These are phyloP conservation scores for Epirrhoe tristata DNA, from an alignment of 2,888 invertebrate species.

Conservation along the genomic window DNA sequence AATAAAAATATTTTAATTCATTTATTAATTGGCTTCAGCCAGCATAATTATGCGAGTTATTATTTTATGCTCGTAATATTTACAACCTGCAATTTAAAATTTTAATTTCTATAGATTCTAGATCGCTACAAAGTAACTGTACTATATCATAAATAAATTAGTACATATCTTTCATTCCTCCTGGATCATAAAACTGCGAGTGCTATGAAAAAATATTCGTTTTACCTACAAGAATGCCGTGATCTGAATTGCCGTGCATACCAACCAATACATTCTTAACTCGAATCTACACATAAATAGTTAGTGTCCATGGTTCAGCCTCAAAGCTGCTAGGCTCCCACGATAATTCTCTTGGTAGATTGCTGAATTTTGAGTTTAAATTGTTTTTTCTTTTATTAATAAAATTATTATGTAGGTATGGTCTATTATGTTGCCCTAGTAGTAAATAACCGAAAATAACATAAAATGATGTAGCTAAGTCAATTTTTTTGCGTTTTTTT, in stretches of 20 bases:
- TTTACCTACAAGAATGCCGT: constrained; percentile 32
- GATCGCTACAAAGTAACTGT: constrained; percentile 40
- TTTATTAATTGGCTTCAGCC: neutral
- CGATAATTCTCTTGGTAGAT: constrained; percentile 16
- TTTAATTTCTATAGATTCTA: constrained; percentile 32
- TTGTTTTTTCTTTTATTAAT: too few species aligned
- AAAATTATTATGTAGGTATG: too few species aligned
- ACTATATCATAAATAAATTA: constrained; percentile 53
- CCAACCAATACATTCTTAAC: constrained; percentile 57
- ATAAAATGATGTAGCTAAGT: too few species aligned
- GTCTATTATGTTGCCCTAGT: too few species aligned
- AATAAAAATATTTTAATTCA: neutral
- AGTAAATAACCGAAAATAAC: too few species aligned
- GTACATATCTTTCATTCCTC: constrained; percentile 53
- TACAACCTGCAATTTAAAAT: constrained; percentile 26
- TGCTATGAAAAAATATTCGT: constrained; percentile 47
- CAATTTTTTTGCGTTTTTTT: too few species aligned
- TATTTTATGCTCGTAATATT: constrained; percentile 1
- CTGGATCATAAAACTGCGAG: constrained; percentile 44
- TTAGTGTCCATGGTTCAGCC: constrained; percentile 43
- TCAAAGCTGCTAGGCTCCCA: constrained; percentile 46
- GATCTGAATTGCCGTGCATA: constrained; percentile 55
- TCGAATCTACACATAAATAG: constrained; percentile 61
- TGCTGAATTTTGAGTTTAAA: too few species aligned
- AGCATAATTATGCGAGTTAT: neutral